These are phyloP conservation scores for Colostygia pectinataria DNA, from an alignment of 2,888 invertebrate species.

Conservation along the genomic window DNA sequence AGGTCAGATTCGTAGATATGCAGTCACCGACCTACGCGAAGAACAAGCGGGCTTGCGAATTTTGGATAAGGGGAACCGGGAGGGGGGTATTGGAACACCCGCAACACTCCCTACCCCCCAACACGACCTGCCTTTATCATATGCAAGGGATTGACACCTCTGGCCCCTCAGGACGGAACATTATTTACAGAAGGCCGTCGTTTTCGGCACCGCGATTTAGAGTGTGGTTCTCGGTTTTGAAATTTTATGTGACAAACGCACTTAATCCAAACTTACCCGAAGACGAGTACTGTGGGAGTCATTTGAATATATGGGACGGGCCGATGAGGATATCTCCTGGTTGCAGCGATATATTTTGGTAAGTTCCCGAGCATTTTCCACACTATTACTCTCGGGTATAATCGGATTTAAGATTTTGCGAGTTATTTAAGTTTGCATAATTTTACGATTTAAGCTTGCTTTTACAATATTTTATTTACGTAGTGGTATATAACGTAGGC, in stretches of 20 bases:
- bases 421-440: constrained; percentile 16
- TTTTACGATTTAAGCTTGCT: constrained; percentile 25
- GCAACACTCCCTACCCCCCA: constrained; percentile 92
- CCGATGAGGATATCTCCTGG: constrained; percentile 88
- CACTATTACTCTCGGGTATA: constrained; percentile 24
- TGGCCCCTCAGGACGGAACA: constrained; percentile 81
- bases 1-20: constrained; percentile 93
- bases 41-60: constrained; percentile 92
- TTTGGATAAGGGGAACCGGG: constrained; percentile 91
- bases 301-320: constrained; percentile 94
- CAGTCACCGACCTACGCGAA: constrained; percentile 93
- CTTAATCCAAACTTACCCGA: constrained; percentile 85
- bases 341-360: constrained; percentile 93
- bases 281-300: constrained; percentile 91
- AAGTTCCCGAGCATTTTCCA: constrained; percentile 53
- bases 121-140: constrained; percentile 94
- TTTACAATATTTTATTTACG: constrained; percentile 3
- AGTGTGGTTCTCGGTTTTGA: constrained; percentile 93
- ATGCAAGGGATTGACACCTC: constrained; percentile 86
- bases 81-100: constrained; percentile 93
- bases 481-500: too few species aligned
- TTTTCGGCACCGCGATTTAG: constrained; percentile 88
- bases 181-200: constrained; percentile 80
- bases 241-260: constrained; percentile 90
- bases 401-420: constrained; percentile 29